Evolutionary conservation across 2,113 vertebrate species (phyloP).

Genomic region (Albula glossodonta): DNA sequence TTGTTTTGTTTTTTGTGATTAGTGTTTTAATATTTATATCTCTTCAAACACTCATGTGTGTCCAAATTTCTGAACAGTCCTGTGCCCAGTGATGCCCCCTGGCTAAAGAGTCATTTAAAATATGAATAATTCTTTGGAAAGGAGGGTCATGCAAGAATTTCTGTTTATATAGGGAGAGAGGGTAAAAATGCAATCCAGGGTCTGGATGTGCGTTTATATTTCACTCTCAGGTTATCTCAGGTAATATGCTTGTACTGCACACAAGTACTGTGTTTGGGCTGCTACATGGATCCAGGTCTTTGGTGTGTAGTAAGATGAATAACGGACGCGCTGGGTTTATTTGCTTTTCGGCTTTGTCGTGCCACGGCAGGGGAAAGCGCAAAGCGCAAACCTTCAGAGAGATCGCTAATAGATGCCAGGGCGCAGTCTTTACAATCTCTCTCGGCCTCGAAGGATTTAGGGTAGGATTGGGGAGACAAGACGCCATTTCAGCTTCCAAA

Average conservation of each 20-base stretch:
- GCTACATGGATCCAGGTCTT: slow-evolving; percentile 39
- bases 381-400: slow-evolving; percentile 70
- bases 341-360: slow-evolving; percentile 77
- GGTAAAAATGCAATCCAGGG: too few species aligned
- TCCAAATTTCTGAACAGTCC: too few species aligned
- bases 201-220: slow-evolving; percentile 15
- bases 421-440: slow-evolving; percentile 79
- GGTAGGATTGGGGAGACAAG: slow-evolving; percentile 80
- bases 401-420: slow-evolving; percentile 77
- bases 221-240: slow-evolving; percentile 10
- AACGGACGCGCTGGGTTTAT: slow-evolving; percentile 66
- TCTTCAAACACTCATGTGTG: too few species aligned
- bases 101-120: too few species aligned
- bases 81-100: too few species aligned
- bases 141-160: too few species aligned
- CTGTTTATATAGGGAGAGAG: too few species aligned
- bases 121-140: too few species aligned
- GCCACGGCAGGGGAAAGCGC: slow-evolving; percentile 72
- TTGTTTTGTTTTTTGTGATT: too few species aligned
- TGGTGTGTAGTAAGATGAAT: slow-evolving; percentile 52
- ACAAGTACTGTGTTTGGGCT: slow-evolving; percentile 23
- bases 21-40: too few species aligned
- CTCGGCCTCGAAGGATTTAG: slow-evolving; percentile 82
- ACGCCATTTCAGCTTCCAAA: slow-evolving; percentile 92
- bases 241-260: slow-evolving; percentile 4